Conservation (phyloP, 2,888 invertebrate genomes). For the Athripsodes cinereus region DNA sequence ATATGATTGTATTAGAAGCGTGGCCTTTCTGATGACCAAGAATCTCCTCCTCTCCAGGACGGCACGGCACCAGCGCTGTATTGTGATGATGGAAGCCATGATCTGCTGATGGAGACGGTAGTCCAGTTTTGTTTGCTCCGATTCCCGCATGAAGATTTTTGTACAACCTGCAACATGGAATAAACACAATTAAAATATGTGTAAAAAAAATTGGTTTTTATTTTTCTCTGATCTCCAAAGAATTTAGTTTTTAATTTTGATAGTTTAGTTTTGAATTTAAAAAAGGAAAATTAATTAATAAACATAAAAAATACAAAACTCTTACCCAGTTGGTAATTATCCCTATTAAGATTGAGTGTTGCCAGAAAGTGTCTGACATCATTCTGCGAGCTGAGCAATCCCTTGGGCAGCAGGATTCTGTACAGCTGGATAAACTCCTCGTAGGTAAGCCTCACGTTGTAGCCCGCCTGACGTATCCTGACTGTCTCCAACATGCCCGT, state of each 20-base stretch:
- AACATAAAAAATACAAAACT: not conserved
- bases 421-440: conserved; percentile 93
- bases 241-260: too few species aligned
- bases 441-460: conserved; percentile 88
- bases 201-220: too few species aligned
- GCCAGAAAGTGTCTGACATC: conserved; percentile 82
- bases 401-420: conserved; percentile 83
- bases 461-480: conserved; percentile 89
- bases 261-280: too few species aligned
- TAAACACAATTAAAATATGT: not conserved
- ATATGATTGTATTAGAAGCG: conserved; percentile 64
- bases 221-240: too few species aligned
- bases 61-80: conserved; percentile 88
- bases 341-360: conserved; percentile 76
- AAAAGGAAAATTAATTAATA: too few species aligned
- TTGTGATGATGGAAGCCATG: conserved; percentile 84
- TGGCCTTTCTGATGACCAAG: conserved; percentile 65
- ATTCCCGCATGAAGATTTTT: conserved; percentile 91
- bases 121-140: conserved; percentile 88
- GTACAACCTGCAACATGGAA: conserved; percentile 52
- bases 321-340: conserved; percentile 82
- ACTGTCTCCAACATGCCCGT: conserved; percentile 98
- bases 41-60: conserved; percentile 74
- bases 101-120: conserved; percentile 90
- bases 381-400: conserved; percentile 74